Conservation (phyloP, 2,888 invertebrate genomes). For the Calliphora vomitoria region DNA sequence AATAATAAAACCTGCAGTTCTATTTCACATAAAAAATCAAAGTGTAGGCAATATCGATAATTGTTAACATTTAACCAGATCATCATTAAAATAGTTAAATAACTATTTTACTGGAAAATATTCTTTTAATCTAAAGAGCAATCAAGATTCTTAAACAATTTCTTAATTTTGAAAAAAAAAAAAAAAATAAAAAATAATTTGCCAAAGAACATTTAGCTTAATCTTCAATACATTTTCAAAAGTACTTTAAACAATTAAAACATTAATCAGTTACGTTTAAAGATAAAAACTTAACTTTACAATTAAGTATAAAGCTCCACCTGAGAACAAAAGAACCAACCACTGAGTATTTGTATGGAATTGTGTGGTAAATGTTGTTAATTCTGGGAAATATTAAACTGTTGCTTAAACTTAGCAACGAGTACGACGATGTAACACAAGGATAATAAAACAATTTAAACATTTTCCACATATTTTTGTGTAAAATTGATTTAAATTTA, state of each 20-base stretch:
- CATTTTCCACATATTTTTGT: conserved; percentile 50
- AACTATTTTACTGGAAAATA: background rate
- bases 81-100: too few species aligned
- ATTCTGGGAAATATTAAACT: conserved; percentile 49
- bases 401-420: background rate
- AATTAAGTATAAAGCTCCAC: background rate
- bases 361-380: conserved; percentile 13
- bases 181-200: background rate
- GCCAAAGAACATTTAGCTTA: background rate
- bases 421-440: background rate
- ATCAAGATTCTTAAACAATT: background rate
- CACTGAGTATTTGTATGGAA: background rate
- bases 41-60: too few species aligned
- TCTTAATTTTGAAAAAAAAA: conserved; percentile 1
- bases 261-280: conserved; percentile 7
- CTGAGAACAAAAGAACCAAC: background rate
- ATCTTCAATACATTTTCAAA: background rate
- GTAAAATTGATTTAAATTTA: conserved; percentile 59
- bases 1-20: too few species aligned
- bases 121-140: background rate
- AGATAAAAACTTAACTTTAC: background rate
- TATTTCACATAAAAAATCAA: too few species aligned
- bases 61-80: too few species aligned
- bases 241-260: conserved; percentile 1
- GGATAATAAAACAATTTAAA: conserved; percentile 21